Conservation (phyloP, 1,140 invertebrate genomes). For the Monomorium pharaonis region DNA sequence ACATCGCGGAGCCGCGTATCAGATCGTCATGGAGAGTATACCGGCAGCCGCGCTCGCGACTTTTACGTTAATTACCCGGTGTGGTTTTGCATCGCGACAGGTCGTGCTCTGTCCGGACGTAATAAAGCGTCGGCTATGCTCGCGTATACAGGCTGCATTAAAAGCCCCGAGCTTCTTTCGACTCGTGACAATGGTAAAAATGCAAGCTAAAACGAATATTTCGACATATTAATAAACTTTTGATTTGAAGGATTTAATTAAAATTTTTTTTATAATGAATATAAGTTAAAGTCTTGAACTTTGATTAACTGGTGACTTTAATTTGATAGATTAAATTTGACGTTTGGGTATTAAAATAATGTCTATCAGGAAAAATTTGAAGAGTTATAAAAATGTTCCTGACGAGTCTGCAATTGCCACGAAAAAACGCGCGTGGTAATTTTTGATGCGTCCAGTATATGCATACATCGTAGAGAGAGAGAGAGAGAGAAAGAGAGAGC, state of each 20-base stretch:
- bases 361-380: not conserved
- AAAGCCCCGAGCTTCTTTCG: not conserved
- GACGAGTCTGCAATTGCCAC: too few relatives aligned
- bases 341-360: not conserved
- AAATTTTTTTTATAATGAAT: not conserved
- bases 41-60: conserved; percentile 19
- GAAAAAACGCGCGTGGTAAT: not conserved
- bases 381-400: not conserved
- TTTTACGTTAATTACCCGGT: conserved; percentile 54
- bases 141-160: conserved; percentile 8
- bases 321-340: not conserved
- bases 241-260: not conserved
- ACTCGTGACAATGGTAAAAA: not conserved
- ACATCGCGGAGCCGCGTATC: conserved; percentile 38
- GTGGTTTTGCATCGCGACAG: conserved; percentile 50
- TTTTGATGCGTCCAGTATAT: conserved; percentile 26
- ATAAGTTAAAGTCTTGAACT: not conserved
- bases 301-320: not conserved
- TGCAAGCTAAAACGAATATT: not conserved
- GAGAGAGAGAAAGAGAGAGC: too few relatives aligned
- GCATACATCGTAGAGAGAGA: too few relatives aligned
- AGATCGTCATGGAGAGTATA: conserved; percentile 11
- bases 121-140: conserved; percentile 36
- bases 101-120: conserved; percentile 29
- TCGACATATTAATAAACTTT: not conserved